Evolutionary conservation across 2,888 invertebrate genomes (phyloP).

Genomic region (Scaptomyza reducta): DNA sequence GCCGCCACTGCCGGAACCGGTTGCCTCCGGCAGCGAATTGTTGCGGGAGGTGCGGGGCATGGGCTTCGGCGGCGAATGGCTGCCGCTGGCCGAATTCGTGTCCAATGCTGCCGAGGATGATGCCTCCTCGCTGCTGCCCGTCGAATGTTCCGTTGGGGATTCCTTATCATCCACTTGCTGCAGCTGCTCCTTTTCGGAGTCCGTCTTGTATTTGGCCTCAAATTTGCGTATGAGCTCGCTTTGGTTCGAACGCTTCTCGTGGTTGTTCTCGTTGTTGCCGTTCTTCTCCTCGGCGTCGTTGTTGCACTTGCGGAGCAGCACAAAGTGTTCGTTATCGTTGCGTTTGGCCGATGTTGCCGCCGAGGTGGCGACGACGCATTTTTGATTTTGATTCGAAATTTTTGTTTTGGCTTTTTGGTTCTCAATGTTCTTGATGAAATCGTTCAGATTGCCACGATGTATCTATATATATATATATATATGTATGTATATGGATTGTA

Average conservation of each 20-base stretch:
- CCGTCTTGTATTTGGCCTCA: conserved; percentile 85
- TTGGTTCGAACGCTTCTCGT: conserved; percentile 84
- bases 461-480: conserved; percentile 53
- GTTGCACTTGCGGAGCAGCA: conserved; percentile 47
- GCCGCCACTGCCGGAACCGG: conserved; percentile 82
- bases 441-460: conserved; percentile 83
- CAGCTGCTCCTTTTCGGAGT: conserved; percentile 77
- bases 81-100: conserved; percentile 66
- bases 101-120: conserved; percentile 70
- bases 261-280: conserved; percentile 53
- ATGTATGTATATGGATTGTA: too few species aligned
- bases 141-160: conserved; percentile 82
- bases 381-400: conserved; percentile 21
- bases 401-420: conserved; percentile 77
- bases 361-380: neutral
- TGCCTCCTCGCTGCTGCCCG: conserved; percentile 82
- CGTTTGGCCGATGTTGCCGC: conserved; percentile 42
- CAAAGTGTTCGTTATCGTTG: conserved; percentile 70
- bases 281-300: conserved; percentile 70
- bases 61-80: conserved; percentile 89
- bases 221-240: conserved; percentile 87
- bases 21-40: conserved; percentile 88
- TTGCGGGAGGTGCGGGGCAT: conserved; percentile 90
- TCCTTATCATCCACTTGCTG: conserved; percentile 78
- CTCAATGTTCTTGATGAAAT: conserved; percentile 83